Base-by-base conservation (phyloP, 1,140 invertebrate genomes). In the Drosophila repleta region DNA sequence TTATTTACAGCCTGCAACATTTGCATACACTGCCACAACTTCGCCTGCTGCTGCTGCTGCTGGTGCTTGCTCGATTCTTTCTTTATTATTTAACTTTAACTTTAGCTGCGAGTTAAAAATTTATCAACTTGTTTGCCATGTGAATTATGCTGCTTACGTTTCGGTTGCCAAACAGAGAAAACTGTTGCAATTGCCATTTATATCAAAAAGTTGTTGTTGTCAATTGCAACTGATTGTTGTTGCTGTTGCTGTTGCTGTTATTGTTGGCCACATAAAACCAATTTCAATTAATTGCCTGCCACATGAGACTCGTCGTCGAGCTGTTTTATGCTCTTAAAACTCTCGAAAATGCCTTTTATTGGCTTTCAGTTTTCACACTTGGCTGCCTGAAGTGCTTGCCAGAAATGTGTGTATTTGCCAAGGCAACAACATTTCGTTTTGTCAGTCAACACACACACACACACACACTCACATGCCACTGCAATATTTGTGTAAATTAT, bases 1-100 rank as follows among this genome's bases (percentile, higher is more conserved):
- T 88, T 88, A 88, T 89, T 88, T 89, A 88, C 79, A 83, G 84
- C 79, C 79, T 79, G 63, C 57, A 72, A 76, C 55, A 62, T 65
- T 74, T 65, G 67, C 51, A 67, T 57, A 43, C 48, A 56, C 52
- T 57, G 56, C 37, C 13, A 41, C 45, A 58, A 32, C 26, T 18
- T 41, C 41, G 49, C 45, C 29, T 35, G 32, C 29, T 7, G 7
- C 51, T 66, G 56, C 41, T 35, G 26, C 43, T 11, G n/a, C n/a
- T 15, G n/a, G 15, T 35, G 8, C 49, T 18, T 4, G 48, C 26
- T 51, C 49, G 11, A 52, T 26, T 51, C 8, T 15, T 8, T 32
- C 10, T 53, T 48, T 41, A 17, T n/a, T 61, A 17, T 52, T 41
- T 45, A 61, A 48, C 52, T 52, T 35, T 41, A 71, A 76, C 51